phyloP scores from a whole-genome alignment of 2,888 invertebrate genomes.

The Meliscaeva auricollis region DNA sequence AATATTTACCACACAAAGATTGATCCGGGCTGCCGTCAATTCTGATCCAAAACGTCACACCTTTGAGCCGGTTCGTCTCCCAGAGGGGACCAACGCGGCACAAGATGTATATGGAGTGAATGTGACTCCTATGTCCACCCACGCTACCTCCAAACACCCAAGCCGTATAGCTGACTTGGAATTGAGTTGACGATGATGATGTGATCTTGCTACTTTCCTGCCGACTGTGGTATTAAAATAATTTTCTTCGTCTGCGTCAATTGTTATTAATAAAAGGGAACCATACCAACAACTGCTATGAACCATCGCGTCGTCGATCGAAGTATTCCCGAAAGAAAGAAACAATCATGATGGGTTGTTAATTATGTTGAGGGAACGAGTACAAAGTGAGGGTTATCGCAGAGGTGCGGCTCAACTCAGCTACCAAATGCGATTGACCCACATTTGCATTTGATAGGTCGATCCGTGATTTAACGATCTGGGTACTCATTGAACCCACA shows the following conservation, averaged over 20 bases:
- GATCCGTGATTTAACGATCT: constrained; percentile 50
- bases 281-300: background rate
- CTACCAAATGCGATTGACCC: constrained; percentile 75
- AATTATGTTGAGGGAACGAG: constrained; percentile 49
- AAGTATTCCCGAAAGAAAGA: constrained; percentile 58
- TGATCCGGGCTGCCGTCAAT: constrained; percentile 58
- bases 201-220: constrained; percentile 71
- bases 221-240: constrained; percentile 61
- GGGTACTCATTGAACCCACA: constrained; percentile 66
- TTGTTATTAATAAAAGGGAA: constrained; percentile 42
- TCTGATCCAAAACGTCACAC: constrained; percentile 67
- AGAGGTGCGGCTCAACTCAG: constrained; percentile 66
- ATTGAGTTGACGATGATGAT: constrained; percentile 68
- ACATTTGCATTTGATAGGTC: constrained; percentile 70
- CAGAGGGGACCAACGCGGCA: constrained; percentile 25
- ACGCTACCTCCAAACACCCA: constrained; percentile 46
- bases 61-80: constrained; percentile 66
- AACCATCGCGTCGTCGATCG: too few relatives aligned
- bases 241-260: constrained; percentile 38
- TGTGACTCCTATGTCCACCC: constrained; percentile 64
- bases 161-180: constrained; percentile 2
- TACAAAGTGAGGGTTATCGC: constrained; percentile 54
- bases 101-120: constrained; percentile 19
- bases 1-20: constrained; percentile 50
- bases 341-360: constrained; percentile 51